Conservation (phyloP, 2,113 vertebrate genomes). For the Xerus inauris region DNA sequence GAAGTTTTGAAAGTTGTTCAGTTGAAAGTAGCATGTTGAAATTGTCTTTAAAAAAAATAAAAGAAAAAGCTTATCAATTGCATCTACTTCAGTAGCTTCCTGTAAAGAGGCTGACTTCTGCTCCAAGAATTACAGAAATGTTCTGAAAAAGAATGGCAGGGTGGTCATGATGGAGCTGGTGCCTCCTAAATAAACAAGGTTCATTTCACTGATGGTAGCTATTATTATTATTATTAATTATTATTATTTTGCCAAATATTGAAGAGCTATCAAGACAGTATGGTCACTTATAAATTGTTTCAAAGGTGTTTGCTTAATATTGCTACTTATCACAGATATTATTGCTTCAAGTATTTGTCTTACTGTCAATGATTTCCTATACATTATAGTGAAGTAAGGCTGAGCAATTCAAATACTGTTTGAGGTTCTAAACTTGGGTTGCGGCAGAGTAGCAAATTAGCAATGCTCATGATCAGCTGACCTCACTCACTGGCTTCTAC, state of each 20-base stretch:
- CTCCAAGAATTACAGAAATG: neutral
- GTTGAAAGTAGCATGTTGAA: neutral
- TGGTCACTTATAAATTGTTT: neutral
- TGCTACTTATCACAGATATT: neutral
- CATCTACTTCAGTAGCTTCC: neutral
- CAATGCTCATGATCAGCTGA: neutral
- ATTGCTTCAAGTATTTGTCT: neutral
- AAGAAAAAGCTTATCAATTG: neutral
- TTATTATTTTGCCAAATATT: neutral
- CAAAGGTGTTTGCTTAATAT: neutral
- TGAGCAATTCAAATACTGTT: neutral
- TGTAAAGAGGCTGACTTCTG: neutral
- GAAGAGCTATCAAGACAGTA: neutral
- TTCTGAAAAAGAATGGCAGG: neutral
- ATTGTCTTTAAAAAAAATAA: neutral
- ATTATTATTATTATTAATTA: neutral
- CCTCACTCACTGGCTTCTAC: neutral
- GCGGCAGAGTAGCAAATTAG: neutral
- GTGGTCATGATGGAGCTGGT: fast-evolving
- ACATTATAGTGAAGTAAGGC: neutral
- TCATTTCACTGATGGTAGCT: neutral
- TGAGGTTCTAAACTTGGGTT: neutral
- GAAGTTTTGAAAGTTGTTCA: neutral
- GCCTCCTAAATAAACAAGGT: neutral
- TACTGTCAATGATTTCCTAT: neutral